Conservation (phyloP, 2,113 vertebrate genomes). For the Chaetorhynchus papuensis region DNA sequence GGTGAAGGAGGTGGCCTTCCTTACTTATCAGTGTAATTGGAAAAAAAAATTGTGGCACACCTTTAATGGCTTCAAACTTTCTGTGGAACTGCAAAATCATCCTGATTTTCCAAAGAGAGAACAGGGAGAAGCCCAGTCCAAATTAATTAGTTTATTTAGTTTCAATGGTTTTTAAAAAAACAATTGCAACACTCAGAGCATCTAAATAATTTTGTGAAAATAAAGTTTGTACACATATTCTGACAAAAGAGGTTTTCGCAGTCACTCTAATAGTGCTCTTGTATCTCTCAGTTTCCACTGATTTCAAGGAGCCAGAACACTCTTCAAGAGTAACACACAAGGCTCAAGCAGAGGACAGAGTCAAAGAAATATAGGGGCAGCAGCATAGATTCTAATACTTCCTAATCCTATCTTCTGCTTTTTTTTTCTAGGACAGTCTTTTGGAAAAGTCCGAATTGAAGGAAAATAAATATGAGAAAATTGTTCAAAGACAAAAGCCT, state of each 20-base stretch:
- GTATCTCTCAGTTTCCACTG: background rate
- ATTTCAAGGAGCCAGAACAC: background rate
- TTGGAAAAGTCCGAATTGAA: background rate
- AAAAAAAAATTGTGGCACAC: background rate
- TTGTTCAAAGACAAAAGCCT: background rate
- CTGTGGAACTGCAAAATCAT: background rate
- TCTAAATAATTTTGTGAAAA: background rate
- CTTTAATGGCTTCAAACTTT: background rate
- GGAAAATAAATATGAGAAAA: background rate
- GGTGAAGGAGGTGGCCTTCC: background rate
- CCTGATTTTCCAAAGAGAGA: background rate
- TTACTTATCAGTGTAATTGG: background rate
- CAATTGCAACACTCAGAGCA: background rate
- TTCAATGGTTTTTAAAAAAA: background rate
- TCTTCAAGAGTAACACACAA: background rate
- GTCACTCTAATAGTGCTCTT: background rate
- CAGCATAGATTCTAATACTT: background rate
- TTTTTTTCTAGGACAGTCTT: background rate
- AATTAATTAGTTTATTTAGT: background rate
- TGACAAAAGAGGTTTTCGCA: background rate
- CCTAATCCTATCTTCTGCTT: background rate
- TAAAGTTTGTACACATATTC: background rate
- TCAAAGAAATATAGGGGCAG: background rate
- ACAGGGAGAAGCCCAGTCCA: background rate
- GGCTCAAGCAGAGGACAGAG: background rate